A percentile compares a stretch with the other conserved stretches of the same genome.
phyloP scores from a whole-genome alignment of 2,888 invertebrate species.

The Cheilosia grossa region DNA sequence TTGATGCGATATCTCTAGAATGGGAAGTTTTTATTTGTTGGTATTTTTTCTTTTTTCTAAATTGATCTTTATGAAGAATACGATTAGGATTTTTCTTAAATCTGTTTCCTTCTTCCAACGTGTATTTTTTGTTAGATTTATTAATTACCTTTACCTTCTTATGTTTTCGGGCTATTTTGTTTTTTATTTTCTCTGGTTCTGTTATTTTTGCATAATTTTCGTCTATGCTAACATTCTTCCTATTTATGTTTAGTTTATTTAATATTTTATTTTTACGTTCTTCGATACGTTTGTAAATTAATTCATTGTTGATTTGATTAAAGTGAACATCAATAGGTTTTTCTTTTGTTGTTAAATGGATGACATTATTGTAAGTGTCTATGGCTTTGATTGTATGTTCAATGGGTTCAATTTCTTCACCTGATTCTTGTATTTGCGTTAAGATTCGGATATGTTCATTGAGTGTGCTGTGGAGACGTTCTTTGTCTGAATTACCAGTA shows the following conservation, averaged over 20 bases:
- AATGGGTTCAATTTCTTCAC: constrained; percentile 9
- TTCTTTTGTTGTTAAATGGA: constrained; percentile 31
- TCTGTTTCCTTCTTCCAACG: neutral
- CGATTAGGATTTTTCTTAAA: neutral
- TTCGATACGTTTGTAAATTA: constrained; percentile 17
- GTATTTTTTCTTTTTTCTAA: constrained; percentile 1
- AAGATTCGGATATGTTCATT: constrained; percentile 27
- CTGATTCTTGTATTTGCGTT: constrained; percentile 18
- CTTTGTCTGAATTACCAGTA: constrained; percentile 35
- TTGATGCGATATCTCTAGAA: too few species aligned
- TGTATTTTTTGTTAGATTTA: constrained; percentile 13
- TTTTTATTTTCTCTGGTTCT: constrained; percentile 11
- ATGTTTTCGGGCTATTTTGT: constrained; percentile 5
- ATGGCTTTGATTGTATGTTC: neutral
- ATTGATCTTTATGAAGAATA: constrained; percentile 3
- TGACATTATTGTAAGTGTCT: neutral
- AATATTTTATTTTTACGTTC: constrained; percentile 12
- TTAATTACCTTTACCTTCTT: constrained; percentile 33
- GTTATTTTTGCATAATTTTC: constrained; percentile 19
- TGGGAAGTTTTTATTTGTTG: neutral
- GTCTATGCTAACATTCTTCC: too few species aligned
- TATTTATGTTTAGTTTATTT: too few species aligned
- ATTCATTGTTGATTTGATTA: constrained; percentile 20
- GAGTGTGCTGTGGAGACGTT: constrained; percentile 7
- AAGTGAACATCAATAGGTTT: constrained; percentile 23